Evolutionary conservation across 2,113 vertebrate genomes (phyloP), one percentile per base, ranked within the genome.

Genomic region (Rafetus swinhoei): DNA sequence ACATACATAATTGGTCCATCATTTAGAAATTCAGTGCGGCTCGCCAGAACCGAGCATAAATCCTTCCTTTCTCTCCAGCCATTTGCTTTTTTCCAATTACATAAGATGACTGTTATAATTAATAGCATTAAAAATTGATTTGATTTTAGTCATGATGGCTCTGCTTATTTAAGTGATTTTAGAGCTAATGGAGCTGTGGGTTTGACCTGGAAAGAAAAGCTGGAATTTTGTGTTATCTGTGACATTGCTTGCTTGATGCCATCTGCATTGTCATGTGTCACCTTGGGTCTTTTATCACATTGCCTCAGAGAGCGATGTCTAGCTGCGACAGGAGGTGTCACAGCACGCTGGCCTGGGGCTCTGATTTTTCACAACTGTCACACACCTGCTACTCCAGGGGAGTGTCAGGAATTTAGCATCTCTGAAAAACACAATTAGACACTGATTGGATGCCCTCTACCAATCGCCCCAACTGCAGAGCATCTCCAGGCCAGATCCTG

Each of bases 61-160:
- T 88, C 60, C 79, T 88, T 79, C 6, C 24, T 57, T 54, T 59
- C 59, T 90, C 87, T 91, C 60, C 88, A 90, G 53, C 87, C 94
- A 97, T 87, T 72, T 86, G 83, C 53, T 65, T 87, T 89, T 45
- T 95, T 94, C 74, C 96, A 92, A 94, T 95, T 95, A 92, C 69
- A 32, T 60, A 79, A 55, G 84, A 87, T 81, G 86, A 81, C 60
- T 91, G n/a, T 93, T 82, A 80, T 82, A 92, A 93, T 16, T 88
- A 93, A 86, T 95, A 39, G 86, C 7, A 50, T 85, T 92, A 89
- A 93, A 89, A 77, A 84, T 50, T 24, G 32, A 89, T 74, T 62
- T 94, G 29, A 27, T 54, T 93, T 83, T 82, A 84, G 89, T 88
- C 85, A 81, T 74, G 35, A 39, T 65, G 6, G 1, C 89, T 95